Percentiles rank a stretch among this genome's conserved stretches.
phyloP scores from a whole-genome alignment of 2,113 vertebrate genomes.

The Sminthopsis crassicaudata region DNA sequence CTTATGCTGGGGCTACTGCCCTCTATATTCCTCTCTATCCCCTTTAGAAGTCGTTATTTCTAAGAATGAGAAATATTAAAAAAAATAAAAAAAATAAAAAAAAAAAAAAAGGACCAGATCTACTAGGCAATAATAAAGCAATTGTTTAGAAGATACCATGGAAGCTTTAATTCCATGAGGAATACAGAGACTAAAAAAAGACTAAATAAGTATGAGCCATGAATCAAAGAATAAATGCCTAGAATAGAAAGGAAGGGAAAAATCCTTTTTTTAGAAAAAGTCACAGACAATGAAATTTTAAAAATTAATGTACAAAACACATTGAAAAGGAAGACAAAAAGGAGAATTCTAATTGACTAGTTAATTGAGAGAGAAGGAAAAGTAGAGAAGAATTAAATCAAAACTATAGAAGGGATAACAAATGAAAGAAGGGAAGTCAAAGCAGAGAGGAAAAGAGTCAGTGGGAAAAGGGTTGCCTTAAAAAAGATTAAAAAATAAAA shows the following conservation, averaged over 20 bases:
- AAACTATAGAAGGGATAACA: not conserved
- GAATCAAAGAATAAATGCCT: not conserved
- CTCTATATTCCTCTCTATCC: not conserved
- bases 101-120: not conserved
- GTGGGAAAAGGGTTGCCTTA: not conserved
- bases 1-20: not conserved
- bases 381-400: not conserved
- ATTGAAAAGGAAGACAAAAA: not conserved
- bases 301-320: not conserved
- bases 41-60: not conserved
- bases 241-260: not conserved
- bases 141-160: not conserved
- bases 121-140: not conserved
- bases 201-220: not conserved
- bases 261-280: not conserved
- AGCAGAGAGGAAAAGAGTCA: not conserved
- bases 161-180: not conserved
- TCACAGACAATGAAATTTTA: not conserved
- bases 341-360: not conserved
- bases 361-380: not conserved
- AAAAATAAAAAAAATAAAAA: not conserved
- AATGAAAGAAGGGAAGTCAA: not conserved
- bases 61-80: not conserved
- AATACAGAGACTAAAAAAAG: not conserved
- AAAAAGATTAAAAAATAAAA: not conserved